These are phyloP conservation scores for Mystacornis crossleyi DNA, from an alignment of 2,113 vertebrate species.

Conservation along the genomic window DNA sequence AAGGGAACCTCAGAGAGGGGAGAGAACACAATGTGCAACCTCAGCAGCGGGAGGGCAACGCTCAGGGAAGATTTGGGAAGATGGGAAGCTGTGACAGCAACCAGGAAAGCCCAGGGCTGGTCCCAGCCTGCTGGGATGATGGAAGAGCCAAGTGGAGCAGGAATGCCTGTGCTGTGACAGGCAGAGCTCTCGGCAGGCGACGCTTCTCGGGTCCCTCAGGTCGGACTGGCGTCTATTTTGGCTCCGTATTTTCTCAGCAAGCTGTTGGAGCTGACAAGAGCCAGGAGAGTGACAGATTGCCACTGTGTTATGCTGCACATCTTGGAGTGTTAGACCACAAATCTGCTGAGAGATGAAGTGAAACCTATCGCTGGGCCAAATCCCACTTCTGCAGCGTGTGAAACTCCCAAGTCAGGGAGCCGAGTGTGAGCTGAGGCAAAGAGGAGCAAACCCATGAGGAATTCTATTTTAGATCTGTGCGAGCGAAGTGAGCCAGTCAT, in stretches of 20 bases:
- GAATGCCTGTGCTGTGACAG: neutral
- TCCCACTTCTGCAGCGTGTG: neutral
- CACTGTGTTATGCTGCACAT: conserved; percentile 26
- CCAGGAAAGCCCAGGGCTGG: neutral
- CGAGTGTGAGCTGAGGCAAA: neutral
- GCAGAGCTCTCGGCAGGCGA: neutral
- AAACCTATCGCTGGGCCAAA: neutral
- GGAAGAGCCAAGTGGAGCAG: conserved; percentile 13
- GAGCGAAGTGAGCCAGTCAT: neutral
- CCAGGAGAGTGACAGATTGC: conserved; percentile 55
- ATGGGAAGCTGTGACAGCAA: neutral
- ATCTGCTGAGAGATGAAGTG: conserved; percentile 45
- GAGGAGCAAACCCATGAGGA: neutral
- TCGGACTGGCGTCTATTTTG: neutral
- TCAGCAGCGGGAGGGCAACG: neutral
- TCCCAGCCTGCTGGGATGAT: neutral
- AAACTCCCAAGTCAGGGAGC: neutral
- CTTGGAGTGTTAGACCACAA: conserved; percentile 62
- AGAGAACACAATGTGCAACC: neutral
- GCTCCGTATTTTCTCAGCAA: neutral
- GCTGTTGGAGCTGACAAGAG: conserved; percentile 28
- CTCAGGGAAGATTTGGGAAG: neutral
- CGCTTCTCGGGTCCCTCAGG: neutral
- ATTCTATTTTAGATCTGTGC: neutral
- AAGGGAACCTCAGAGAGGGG: neutral